Base-by-base conservation (phyloP, 2,113 vertebrate species). In the Pomatorhinus ruficollis region DNA sequence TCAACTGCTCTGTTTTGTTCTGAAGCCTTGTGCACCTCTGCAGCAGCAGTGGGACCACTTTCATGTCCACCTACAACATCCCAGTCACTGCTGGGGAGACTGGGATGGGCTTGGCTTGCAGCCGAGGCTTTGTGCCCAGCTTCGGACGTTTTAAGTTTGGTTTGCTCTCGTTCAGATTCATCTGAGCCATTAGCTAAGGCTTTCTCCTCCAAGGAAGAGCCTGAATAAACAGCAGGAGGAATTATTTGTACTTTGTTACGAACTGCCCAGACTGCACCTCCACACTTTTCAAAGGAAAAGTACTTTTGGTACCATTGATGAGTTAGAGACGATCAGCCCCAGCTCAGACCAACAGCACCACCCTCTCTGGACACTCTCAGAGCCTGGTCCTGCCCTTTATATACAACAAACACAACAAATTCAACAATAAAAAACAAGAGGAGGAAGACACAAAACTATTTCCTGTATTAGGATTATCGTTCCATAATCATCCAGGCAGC, bases 181-280 rank as follows among this genome's bases (percentile, higher is more conserved):
- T 97, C 98, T 97, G 99, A 96, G 97, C 98, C 98, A 87, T 98
- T 98, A 86, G 98, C 98, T 97, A 99, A 98, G 77, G 98, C 97
- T 97, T 99, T 99, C 97, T 99, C 98, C 97, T 99, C 99, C 98
- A 99, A 97, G 95, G 98, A 98, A 52, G 97, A 98, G 98, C 99
- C 99, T 99, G 98, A 98, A 98, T 97, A 97, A 98, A 98, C 93
- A 98, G 98, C 94, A 98, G 90, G 98, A 98, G 98, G 98, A 94
- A 97, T 97, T 95, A 97, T 94, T 97, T 90, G 37, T 65, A 88
- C 66, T 42, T 77, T 39, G 60, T 95, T 65, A 89, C 56, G 60
- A 53, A 76, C 45, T 53, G 59, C 50, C 64, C 61, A 75, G 50
- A 60, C 6, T 1, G 2, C 52, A 93, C 47, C 56, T 65, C 52